Evolutionary conservation across 2,113 vertebrate genomes (phyloP).

Genomic region (Apteryx mantelli): DNA sequence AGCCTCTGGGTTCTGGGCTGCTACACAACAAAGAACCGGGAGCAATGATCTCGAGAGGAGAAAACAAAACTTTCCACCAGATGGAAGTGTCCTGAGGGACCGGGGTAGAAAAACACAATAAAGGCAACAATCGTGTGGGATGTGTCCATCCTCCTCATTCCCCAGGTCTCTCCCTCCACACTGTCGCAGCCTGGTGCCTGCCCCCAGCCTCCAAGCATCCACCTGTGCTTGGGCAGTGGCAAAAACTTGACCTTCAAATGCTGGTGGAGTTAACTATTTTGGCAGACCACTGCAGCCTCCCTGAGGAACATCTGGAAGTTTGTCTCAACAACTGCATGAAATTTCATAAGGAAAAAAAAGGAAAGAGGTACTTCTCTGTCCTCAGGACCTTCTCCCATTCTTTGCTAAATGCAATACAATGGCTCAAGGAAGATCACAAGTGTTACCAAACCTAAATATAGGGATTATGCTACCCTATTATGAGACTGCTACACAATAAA

Average conservation of each 20-base stretch:
- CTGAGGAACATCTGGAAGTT: conserved; percentile 28
- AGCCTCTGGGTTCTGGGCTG: not conserved
- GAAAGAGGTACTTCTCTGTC: not conserved
- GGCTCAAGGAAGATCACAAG: conserved; percentile 13
- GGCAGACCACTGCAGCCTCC: not conserved
- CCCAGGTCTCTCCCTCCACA: not conserved
- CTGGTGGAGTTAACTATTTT: not conserved
- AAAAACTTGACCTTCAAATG: not conserved
- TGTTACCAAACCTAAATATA: conserved; percentile 55
- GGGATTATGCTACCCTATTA: conserved; percentile 10
- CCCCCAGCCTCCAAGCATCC: not conserved
- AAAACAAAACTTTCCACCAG: not conserved
- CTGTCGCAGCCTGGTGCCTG: not conserved
- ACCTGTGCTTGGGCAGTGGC: not conserved
- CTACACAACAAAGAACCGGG: not conserved
- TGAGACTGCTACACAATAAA: conserved; percentile 35
- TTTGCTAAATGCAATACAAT: not conserved
- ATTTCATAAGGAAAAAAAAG: not conserved
- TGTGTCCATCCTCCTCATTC: not conserved
- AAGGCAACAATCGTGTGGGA: not conserved
- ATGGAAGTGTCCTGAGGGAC: not conserved
- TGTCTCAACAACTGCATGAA: not conserved
- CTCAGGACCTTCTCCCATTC: conserved; percentile 7
- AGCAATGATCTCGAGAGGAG: not conserved
- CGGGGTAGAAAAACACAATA: fast-evolving